Percentiles rank a stretch among this genome's conserved stretches.
phyloP scores from a whole-genome alignment of 2,797 vertebrate genomes.

The Poeciliopsis gracilis region DNA sequence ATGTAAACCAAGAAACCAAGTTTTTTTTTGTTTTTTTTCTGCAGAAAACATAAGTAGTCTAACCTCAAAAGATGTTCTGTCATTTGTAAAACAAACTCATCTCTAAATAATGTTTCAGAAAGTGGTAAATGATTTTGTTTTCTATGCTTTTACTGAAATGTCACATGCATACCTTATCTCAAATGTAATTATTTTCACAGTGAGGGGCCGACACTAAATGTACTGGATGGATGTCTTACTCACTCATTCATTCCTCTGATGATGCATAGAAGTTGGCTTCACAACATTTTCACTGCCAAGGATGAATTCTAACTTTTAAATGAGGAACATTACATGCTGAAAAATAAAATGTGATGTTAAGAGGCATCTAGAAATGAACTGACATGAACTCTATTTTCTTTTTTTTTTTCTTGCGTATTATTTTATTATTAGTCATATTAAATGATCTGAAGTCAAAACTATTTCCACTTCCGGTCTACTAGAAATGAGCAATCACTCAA shows the following conservation, averaged over 20 bases:
- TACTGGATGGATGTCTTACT: slow-evolving; percentile 51
- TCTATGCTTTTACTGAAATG: slow-evolving; percentile 84
- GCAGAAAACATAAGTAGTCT: slow-evolving; percentile 18
- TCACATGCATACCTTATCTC: slow-evolving; percentile 74
- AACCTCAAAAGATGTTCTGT: slow-evolving; percentile 23
- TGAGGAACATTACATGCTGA: slow-evolving; percentile 39
- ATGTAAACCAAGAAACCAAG: background rate
- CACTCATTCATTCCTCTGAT: slow-evolving; percentile 59
- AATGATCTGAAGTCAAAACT: background rate
- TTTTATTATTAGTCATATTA: background rate
- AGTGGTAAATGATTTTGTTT: slow-evolving; percentile 44
- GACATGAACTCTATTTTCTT: background rate
- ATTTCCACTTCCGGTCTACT: background rate
- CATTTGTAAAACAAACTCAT: slow-evolving; percentile 37
- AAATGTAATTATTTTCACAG: slow-evolving; percentile 73
- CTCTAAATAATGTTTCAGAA: slow-evolving; percentile 31
- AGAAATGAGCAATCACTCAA: background rate
- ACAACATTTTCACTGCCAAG: slow-evolving; percentile 42
- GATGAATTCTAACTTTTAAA: slow-evolving; percentile 60
- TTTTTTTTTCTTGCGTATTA: background rate
- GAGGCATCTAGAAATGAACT: slow-evolving; percentile 43
- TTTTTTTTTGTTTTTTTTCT: background rate
- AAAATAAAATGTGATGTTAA: slow-evolving; percentile 53
- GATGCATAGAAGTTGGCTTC: slow-evolving; percentile 57
- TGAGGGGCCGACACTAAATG: slow-evolving; percentile 70